phyloP scores from a whole-genome alignment of 2,113 vertebrate species.

The Blennius ocellaris region DNA sequence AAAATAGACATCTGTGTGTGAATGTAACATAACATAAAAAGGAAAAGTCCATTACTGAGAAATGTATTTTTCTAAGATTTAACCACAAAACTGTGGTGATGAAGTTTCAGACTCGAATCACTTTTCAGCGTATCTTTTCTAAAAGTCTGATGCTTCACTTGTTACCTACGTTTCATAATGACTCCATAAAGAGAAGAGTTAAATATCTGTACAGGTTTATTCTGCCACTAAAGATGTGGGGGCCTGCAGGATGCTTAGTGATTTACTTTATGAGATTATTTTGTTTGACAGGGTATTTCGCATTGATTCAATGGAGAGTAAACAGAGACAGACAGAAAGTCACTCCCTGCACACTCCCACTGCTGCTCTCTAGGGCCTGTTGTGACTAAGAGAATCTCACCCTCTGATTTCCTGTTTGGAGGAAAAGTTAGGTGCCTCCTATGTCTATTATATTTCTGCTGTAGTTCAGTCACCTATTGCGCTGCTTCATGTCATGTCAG shows the following conservation, averaged over 20 bases:
- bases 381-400: conserved; percentile 47
- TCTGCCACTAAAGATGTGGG: neutral
- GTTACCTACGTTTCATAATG: neutral
- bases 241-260: neutral
- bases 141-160: neutral
- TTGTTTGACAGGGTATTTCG: neutral
- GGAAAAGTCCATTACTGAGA: neutral
- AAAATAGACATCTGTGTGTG: neutral
- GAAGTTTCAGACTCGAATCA: neutral
- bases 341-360: conserved; percentile 13
- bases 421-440: neutral
- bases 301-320: conserved; percentile 31
- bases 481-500: conserved; percentile 14
- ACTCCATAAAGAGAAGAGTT: neutral
- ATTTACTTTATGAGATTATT: neutral
- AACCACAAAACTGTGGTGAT: neutral
- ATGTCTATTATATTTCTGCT: conserved; percentile 12
- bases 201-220: neutral
- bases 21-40: neutral
- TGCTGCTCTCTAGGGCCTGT: neutral
- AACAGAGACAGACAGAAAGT: conserved; percentile 20
- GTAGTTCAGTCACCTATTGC: neutral
- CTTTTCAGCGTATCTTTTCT: neutral
- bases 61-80: conserved; percentile 6
- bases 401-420: conserved; percentile 52